Conservation (phyloP, 2,113 vertebrate genomes). For the Morone saxatilis region DNA sequence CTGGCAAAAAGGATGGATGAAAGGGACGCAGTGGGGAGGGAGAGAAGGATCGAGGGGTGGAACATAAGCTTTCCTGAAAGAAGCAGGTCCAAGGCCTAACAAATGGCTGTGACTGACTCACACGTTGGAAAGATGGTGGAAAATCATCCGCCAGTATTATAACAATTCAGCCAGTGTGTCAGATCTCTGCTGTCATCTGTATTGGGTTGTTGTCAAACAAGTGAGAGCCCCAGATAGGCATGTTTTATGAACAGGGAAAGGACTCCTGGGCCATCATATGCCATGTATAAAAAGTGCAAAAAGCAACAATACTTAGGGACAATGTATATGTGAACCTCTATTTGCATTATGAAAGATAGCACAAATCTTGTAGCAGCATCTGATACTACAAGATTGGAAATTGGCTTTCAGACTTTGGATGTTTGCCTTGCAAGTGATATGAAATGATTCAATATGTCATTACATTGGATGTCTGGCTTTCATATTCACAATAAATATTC, state of each 20-base stretch:
- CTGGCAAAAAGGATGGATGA: constrained; percentile 24
- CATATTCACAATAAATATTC: constrained; percentile 27
- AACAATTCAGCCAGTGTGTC: constrained; percentile 33
- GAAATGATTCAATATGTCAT: constrained; percentile 44
- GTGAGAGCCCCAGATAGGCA: background rate
- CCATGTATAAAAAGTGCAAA: background rate
- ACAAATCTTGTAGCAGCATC: constrained; percentile 4
- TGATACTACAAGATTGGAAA: constrained; percentile 14
- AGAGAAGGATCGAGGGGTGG: background rate
- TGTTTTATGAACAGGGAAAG: constrained; percentile 6
- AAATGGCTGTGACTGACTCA: constrained; percentile 3
- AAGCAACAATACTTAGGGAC: background rate
- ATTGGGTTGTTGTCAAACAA: constrained; percentile 30
- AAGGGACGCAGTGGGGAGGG: background rate
- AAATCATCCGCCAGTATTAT: constrained; percentile 37
- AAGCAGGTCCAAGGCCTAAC: constrained; percentile 14
- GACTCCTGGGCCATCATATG: background rate
- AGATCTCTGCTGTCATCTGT: constrained; percentile 35
- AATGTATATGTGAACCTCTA: background rate
- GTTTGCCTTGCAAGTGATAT: constrained; percentile 17
- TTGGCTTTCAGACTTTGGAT: constrained; percentile 24
- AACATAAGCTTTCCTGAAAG: constrained; percentile 27
- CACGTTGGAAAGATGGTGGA: background rate
- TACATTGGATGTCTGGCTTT: constrained; percentile 9
- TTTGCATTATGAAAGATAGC: constrained; percentile 11